Evolutionary conservation across 1,140 invertebrate genomes (phyloP).

Genomic region (Pachypeltis micranthus): DNA sequence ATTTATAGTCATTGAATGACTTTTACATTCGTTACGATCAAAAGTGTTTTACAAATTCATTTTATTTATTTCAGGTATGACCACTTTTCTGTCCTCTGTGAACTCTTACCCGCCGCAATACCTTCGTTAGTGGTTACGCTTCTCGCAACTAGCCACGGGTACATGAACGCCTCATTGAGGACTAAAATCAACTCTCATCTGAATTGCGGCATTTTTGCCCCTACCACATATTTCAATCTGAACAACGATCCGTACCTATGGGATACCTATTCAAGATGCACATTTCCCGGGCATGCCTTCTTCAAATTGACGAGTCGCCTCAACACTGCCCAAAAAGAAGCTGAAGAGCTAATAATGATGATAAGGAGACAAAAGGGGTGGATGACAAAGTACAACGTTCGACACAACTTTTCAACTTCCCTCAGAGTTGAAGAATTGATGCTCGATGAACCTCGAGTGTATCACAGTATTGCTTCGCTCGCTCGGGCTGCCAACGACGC

Average conservation of each 20-base stretch:
- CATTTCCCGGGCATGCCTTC: slow-evolving; percentile 41
- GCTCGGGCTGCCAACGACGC: slow-evolving; percentile 49
- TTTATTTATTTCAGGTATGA: slow-evolving; percentile 48
- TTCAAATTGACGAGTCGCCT: slow-evolving; percentile 45
- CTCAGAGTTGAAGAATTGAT: slow-evolving; percentile 57
- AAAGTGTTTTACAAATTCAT: no score
- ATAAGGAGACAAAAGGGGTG: slow-evolving; percentile 42
- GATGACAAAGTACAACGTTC: slow-evolving; percentile 67
- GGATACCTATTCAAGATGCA: slow-evolving; percentile 44
- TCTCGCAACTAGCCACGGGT: slow-evolving; percentile 45
- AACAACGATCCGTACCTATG: slow-evolving; percentile 45
- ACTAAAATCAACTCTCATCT: slow-evolving; percentile 42
- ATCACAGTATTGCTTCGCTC: slow-evolving; percentile 46
- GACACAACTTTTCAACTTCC: slow-evolving; percentile 62
- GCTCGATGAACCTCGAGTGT: slow-evolving; percentile 46
- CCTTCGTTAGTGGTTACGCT: slow-evolving; percentile 57
- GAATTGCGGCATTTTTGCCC: slow-evolving; percentile 37
- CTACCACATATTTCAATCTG: slow-evolving; percentile 38
- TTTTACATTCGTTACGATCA: no score
- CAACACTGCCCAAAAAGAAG: slow-evolving; percentile 40
- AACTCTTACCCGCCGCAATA: slow-evolving; percentile 52
- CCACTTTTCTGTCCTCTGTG: slow-evolving; percentile 66
- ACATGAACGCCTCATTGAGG: slow-evolving; percentile 44
- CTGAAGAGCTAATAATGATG: slow-evolving; percentile 23
- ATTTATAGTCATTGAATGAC: no score